phyloP scores from a whole-genome alignment of 2,797 vertebrate genomes.

The Okamejei kenojei region DNA sequence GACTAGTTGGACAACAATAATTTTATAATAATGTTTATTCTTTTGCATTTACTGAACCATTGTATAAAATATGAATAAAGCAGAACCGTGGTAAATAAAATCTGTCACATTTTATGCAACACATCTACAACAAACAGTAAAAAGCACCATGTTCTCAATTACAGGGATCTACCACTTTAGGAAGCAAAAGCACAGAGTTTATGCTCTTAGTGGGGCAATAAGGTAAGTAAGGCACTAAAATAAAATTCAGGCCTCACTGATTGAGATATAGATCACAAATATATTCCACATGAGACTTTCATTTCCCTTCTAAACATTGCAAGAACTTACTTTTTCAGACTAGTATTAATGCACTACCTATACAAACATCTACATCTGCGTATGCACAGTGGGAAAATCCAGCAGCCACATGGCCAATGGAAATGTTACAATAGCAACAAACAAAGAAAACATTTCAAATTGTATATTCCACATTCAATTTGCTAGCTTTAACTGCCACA shows the following conservation, averaged over 20 bases:
- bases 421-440: conserved; percentile 17
- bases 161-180: not conserved
- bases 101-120: not conserved
- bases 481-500: not conserved
- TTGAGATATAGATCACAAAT: not conserved
- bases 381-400: not conserved
- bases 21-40: conserved; percentile 26
- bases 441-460: not conserved
- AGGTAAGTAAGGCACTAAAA: conserved; percentile 31
- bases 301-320: not conserved
- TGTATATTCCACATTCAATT: not conserved
- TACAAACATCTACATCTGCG: not conserved
- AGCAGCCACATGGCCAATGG: not conserved
- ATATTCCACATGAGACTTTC: not conserved
- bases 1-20: not conserved
- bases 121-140: not conserved
- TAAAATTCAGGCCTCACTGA: not conserved
- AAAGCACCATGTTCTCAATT: conserved; percentile 27
- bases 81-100: conserved; percentile 15
- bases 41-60: conserved; percentile 6
- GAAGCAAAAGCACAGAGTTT: conserved; percentile 6
- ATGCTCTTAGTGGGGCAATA: not conserved
- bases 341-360: not conserved
- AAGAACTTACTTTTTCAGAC: not conserved
- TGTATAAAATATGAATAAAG: conserved; percentile 25